Conservation (phyloP, 2,888 invertebrate species). For the Hypercompe scribonia region DNA sequence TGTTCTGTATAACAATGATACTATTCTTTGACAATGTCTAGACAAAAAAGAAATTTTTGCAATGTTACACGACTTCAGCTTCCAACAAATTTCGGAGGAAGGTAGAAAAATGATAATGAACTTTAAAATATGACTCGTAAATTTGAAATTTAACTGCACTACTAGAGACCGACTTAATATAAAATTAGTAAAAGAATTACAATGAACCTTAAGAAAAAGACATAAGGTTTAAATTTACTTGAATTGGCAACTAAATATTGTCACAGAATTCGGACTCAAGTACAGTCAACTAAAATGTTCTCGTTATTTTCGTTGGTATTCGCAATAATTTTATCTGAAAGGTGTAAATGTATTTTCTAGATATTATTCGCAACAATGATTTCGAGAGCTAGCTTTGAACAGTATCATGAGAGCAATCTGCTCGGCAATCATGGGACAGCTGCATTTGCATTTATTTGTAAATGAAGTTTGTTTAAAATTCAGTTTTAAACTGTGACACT, state of each 20-base stretch:
- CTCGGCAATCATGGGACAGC: conserved; percentile 25
- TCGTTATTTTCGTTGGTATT: conserved; percentile 45
- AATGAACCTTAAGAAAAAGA: conserved; percentile 5
- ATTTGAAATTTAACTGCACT: conserved; percentile 18
- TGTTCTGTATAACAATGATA: too few species aligned
- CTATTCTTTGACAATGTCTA: too few species aligned
- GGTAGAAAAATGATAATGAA: background rate
- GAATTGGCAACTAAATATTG: background rate
- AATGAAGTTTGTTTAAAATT: conserved; percentile 5
- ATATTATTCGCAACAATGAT: conserved; percentile 48
- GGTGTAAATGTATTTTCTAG: conserved; percentile 41
- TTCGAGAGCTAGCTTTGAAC: conserved; percentile 23
- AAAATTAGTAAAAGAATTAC: background rate
- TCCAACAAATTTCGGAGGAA: background rate
- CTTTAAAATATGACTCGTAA: conserved; percentile 15
- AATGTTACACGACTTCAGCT: too few species aligned
- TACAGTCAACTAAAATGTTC: conserved; percentile 34
- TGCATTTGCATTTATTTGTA: conserved; percentile 22
- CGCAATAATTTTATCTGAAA: conserved; percentile 46
- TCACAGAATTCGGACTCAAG: background rate
- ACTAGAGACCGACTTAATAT: background rate
- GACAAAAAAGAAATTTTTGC: too few species aligned
- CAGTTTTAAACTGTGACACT: background rate
- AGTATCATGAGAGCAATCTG: conserved; percentile 20
- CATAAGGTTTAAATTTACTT: conserved; percentile 26